Evolutionary conservation across 2,888 invertebrate genomes (phyloP), one percentile per base, ranked within the genome.

Genomic region (Creontiades dilutus): DNA sequence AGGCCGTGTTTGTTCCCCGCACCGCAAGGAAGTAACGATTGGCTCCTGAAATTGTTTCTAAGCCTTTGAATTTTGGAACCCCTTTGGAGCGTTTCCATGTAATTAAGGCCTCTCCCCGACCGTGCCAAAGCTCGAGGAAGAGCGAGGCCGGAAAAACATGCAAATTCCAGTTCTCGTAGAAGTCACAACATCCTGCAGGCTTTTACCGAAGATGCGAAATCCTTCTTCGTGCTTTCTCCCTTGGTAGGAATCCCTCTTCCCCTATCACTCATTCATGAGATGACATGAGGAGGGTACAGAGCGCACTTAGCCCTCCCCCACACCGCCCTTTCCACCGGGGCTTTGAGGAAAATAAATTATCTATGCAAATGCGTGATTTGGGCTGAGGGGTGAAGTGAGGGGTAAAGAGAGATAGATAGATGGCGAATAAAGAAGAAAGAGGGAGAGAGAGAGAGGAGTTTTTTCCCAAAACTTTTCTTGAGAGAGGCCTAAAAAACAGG

Each of bases 341-440:
- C 82, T 82, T 82, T 82, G 82, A 82, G 82, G 52, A 82, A 82
- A 82, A 82, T 82, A 82, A 82, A 82, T 82, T 82, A 82, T 82
- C 82, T 52, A 82, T 82, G 82, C 82, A 82, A 82, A 82, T 82
- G 19, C 82, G 82, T 82, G 82, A 82, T 82, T 82, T 82, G 68
- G 68, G 23, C 52, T 52, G 52, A 37, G 80, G n/a, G 46, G 37
- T 7, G 82, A 14, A 46, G 80, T 3, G 47, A n/a, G 16, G 14
- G 80, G 47, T 12, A 14, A 13, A 37, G 7, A 16, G 16, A 5
- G 16, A 12, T 75, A 28, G 23, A 19, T 14, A 47, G 80, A 28
- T 3, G 80, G 4, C 7, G 7, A 47, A 11, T 1, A 28, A 47
- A 46, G 80, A 81, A 37, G 37, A 37, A 7, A 37, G 37, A 37